Conservation (phyloP, 2,888 invertebrate genomes). For the Pristionchus maxplancki region DNA sequence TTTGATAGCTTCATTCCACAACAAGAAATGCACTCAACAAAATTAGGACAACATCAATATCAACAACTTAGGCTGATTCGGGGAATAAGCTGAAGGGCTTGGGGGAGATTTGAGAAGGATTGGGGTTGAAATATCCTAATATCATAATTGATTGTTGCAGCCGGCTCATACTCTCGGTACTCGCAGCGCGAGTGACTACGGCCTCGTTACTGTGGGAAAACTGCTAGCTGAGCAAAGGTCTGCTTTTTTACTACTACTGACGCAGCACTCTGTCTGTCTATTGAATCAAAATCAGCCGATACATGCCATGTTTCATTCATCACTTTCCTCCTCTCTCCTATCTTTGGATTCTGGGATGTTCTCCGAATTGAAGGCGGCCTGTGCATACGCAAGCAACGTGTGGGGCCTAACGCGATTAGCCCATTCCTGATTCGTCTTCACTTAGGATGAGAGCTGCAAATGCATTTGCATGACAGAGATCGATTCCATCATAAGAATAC, state of each 20-base stretch:
- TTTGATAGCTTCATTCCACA: neutral
- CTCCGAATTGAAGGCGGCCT: neutral
- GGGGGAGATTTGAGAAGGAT: neutral
- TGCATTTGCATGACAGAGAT: conserved; percentile 4
- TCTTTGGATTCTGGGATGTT: neutral
- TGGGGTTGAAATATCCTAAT: neutral
- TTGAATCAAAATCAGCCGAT: neutral
- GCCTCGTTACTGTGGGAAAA: conserved; percentile 37
- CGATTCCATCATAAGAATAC: neutral
- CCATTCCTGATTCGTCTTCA: neutral
- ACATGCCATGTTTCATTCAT: conserved; percentile 4
- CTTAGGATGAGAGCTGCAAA: neutral
- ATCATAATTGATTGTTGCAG: neutral
- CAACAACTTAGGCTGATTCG: neutral
- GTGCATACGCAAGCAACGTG: neutral
- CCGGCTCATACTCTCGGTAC: conserved; percentile 25
- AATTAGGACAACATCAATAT: neutral
- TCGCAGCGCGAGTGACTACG: conserved; percentile 46
- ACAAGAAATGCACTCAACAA: neutral
- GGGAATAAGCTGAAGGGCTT: neutral
- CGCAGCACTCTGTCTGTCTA: neutral
- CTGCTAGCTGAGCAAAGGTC: conserved; percentile 45
- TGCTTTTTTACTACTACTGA: neutral
- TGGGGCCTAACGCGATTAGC: conserved; percentile 20
- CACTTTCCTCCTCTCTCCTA: neutral